Evolutionary conservation across 2,888 invertebrate species (phyloP).

Genomic region (Falcaria lacertinaria): DNA sequence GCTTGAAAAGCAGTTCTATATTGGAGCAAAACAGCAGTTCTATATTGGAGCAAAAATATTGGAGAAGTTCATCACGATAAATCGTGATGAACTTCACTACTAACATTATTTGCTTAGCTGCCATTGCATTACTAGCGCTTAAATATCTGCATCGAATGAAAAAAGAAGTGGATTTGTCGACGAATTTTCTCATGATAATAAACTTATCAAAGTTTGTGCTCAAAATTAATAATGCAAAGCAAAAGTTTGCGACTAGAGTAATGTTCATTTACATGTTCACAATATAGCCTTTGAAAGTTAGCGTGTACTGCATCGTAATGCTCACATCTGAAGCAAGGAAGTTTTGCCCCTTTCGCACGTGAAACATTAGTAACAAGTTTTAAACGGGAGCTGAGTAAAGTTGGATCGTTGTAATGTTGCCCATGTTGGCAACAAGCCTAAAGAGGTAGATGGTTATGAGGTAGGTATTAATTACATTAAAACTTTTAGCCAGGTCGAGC

Average conservation of each 20-base stretch:
- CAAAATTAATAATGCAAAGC: not conserved
- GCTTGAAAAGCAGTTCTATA: not conserved
- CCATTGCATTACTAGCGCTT: no score
- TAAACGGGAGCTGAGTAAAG: constrained; percentile 19
- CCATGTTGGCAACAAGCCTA: constrained; percentile 3
- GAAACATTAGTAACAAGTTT: constrained; percentile 8
- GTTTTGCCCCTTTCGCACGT: not conserved
- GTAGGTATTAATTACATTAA: no score
- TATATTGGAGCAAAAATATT: no score
- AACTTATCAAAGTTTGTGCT: not conserved
- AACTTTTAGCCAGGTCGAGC: no score
- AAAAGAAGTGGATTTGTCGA: no score
- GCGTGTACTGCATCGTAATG: not conserved
- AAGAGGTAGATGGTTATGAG: not conserved
- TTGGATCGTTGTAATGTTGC: constrained; percentile 17
- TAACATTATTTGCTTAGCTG: no score
- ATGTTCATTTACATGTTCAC: constrained; percentile 2
- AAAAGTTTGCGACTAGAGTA: not conserved
- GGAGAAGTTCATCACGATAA: no score
- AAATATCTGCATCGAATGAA: no score
- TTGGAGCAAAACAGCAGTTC: no score
- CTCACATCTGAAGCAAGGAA: not conserved
- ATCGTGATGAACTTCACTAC: no score
- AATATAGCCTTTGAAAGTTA: constrained; percentile 1
- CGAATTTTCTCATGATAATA: not conserved